Evolutionary conservation across 2,113 vertebrate species (phyloP), one percentile per base, ranked within the genome.

Genomic region (Burhinus bistriatus): DNA sequence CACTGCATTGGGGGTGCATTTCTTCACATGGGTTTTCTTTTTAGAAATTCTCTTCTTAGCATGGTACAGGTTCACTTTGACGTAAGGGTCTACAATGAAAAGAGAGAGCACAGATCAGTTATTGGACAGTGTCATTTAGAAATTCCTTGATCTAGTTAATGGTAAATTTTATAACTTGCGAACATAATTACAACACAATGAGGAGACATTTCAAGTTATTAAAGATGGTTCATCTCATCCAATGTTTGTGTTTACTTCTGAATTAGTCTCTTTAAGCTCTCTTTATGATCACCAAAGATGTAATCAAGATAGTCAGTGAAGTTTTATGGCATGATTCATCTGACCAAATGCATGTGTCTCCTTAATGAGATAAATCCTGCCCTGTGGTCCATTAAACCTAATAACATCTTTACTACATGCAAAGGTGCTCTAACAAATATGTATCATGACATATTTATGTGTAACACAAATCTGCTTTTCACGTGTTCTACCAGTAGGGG

Each of bases 1-100:
- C 86, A 99, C 99, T 4, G 99, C 99, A 92, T 99, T 99, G 23
- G 99, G 99, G 7, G 99, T 98, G 68, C 99, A 99, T 87, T 99
- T 99, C 98, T 99, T 99, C 96, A 99, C 99, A 1, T 99, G 99
- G 44, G 99, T 99, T 98, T 99, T 99, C 98, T 99, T 99, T 97
- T 99, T 99, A 89, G 99, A 99, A 95, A 99, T 98, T 12, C 99
- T 99, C 94, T 99, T 99, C 97, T 99, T 99, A 59, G 99, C 99
- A 9, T 99, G 98, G 87, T 99, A 99, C 91, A 99, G 98, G 97
- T 99, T 99, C 79, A 99, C 99, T 98, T 99, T 99, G 78, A 99
- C 99, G 4, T 99, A 99, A 15, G 99, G 99, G 94, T 99, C 99
- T 99, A 96, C 19, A 98, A 95, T 21, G 34, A 65, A 42, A 97